These are phyloP conservation scores for Mimas tiliae DNA, from an alignment of 2,888 invertebrate genomes.

Conservation along the genomic window DNA sequence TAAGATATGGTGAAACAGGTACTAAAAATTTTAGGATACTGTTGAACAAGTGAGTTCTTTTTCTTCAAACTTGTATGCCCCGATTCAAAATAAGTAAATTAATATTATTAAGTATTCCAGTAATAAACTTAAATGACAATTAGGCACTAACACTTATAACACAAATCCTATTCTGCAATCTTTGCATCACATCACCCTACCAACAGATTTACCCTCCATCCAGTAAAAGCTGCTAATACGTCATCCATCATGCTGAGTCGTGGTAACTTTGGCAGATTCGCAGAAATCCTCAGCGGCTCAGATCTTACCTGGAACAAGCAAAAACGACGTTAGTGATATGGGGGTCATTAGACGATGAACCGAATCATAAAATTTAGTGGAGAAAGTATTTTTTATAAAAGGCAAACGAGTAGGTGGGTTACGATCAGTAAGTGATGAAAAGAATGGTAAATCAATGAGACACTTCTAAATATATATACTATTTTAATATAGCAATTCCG, in stretches of 20 bases:
- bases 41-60: too few species aligned
- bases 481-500: too few species aligned
- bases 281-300: slow-evolving; percentile 19
- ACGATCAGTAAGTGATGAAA: too few species aligned
- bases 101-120: too few species aligned
- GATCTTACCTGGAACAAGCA: slow-evolving; percentile 31
- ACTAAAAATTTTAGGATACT: too few species aligned
- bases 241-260: slow-evolving; percentile 46
- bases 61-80: too few species aligned
- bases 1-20: too few species aligned
- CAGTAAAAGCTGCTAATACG: slow-evolving; percentile 27
- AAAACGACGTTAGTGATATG: slow-evolving; percentile 23
- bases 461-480: too few species aligned
- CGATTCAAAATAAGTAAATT: too few species aligned
- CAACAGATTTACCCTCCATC: neutral
- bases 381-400: neutral
- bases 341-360: slow-evolving; percentile 2
- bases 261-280: slow-evolving; percentile 3
- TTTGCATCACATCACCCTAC: neutral
- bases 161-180: slow-evolving; percentile 7
- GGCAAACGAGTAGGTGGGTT: too few species aligned
- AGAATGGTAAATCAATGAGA: too few species aligned
- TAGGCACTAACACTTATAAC: neutral
- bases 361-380: too few species aligned
- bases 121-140: slow-evolving; percentile 4